phyloP scores from a whole-genome alignment of 2,113 vertebrate species.

The Mionectes macconnelli region DNA sequence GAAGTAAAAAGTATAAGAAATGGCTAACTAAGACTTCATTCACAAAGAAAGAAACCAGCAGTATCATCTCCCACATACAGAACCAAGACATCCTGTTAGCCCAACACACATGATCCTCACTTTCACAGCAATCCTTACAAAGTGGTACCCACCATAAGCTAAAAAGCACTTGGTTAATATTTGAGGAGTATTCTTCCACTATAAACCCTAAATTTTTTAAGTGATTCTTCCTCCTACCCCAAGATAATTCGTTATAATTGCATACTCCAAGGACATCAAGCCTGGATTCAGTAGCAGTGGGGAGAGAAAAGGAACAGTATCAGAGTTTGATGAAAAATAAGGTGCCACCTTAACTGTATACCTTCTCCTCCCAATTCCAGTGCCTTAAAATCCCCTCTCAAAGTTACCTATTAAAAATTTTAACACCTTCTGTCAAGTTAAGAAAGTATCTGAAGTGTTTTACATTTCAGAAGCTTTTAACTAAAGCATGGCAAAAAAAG shows the following conservation, averaged over 20 bases:
- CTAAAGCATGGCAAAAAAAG: background rate
- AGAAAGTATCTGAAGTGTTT: background rate
- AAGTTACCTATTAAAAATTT: background rate
- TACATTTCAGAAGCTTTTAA: background rate
- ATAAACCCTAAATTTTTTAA: background rate
- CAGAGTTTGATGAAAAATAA: background rate
- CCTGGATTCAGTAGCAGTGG: background rate
- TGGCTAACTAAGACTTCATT: background rate
- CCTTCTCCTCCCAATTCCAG: background rate
- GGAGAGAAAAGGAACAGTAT: background rate
- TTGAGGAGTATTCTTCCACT: background rate
- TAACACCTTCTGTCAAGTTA: background rate
- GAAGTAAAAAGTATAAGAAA: background rate
- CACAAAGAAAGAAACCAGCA: background rate
- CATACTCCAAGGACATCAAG: background rate
- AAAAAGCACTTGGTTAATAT: background rate
- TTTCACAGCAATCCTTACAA: background rate
- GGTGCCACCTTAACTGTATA: background rate
- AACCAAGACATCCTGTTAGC: fast-evolving
- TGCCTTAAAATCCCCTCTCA: background rate
- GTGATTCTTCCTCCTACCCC: background rate
- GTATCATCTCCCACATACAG: background rate
- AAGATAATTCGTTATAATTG: background rate
- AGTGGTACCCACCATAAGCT: background rate
- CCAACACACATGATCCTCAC: fast-evolving